Evolutionary conservation across 2,797 vertebrate genomes (phyloP).

Genomic region (Paguma larvata): DNA sequence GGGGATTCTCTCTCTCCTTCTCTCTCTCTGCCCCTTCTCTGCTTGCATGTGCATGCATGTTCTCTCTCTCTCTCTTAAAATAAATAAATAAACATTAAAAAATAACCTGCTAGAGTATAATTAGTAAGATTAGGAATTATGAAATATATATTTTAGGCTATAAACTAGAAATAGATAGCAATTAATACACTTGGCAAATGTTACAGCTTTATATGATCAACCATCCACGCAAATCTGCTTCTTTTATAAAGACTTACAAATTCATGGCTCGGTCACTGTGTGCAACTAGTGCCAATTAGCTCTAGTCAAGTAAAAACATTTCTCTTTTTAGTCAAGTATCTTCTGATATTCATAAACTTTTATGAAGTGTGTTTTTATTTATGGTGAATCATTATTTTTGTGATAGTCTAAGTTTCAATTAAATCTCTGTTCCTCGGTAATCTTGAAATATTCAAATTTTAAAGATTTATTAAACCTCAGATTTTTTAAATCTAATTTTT

Average conservation of each 20-base stretch:
- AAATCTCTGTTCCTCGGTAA: neutral
- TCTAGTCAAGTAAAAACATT: neutral
- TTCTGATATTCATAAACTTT: neutral
- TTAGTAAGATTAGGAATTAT: neutral
- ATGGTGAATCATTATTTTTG: neutral
- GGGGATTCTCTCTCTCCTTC: no score
- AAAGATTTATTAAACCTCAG: neutral
- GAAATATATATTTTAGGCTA: neutral
- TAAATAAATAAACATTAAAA: no score
- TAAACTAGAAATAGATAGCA: neutral
- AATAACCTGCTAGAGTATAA: neutral
- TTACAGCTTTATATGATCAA: neutral
- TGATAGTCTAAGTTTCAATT: neutral
- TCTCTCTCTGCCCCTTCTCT: no score
- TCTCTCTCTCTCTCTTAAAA: no score
- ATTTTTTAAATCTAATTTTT: neutral
- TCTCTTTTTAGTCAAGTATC: neutral
- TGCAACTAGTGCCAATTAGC: neutral
- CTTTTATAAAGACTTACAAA: neutral
- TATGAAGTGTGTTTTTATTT: neutral
- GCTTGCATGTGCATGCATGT: no score
- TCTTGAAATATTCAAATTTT: slow-evolving; percentile 47
- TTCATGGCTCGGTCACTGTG: neutral
- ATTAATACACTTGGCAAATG: neutral
- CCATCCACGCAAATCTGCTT: neutral